Conservation (phyloP, 1,140 invertebrate genomes). For the Pogonomyrmex barbatus region DNA sequence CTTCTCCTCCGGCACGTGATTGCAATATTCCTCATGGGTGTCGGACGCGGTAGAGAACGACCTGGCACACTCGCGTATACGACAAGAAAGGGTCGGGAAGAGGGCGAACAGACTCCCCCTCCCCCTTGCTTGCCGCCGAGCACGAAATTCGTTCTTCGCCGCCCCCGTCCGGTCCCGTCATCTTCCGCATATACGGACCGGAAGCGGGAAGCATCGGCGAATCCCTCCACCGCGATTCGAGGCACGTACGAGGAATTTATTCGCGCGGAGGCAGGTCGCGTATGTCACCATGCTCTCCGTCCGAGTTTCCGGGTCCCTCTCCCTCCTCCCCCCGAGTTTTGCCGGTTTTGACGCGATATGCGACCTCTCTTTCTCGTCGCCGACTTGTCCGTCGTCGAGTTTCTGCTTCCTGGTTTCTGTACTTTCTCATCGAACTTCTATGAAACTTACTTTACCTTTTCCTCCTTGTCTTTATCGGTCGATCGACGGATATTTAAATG, state of each 20-base stretch:
- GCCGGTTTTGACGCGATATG: conserved; percentile 45
- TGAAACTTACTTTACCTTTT: conserved; percentile 23
- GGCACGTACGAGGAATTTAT: conserved; percentile 79
- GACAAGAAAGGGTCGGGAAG: conserved; percentile 56
- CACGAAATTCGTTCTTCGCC: conserved; percentile 65
- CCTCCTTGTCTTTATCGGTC: not conserved
- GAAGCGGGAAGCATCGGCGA: conserved; percentile 56
- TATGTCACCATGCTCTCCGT: conserved; percentile 73
- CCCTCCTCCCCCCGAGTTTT: conserved; percentile 48
- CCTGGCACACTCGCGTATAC: conserved; percentile 24
- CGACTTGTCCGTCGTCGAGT: conserved; percentile 48
- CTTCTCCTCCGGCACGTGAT: conserved; percentile 50
- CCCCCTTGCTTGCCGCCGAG: conserved; percentile 33
- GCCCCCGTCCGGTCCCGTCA: conserved; percentile 30
- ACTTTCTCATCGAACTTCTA: conserved; percentile 44
- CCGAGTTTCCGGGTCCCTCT: conserved; percentile 60
- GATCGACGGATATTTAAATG: conserved; percentile 49
- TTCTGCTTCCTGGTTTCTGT: conserved; percentile 54
- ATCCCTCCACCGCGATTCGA: conserved; percentile 68
- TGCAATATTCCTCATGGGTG: conserved; percentile 71
- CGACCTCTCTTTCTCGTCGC: conserved; percentile 9
- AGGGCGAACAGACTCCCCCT: conserved; percentile 18
- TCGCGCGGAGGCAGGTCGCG: conserved; percentile 74
- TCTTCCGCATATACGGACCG: conserved; percentile 57
- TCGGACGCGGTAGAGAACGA: conserved; percentile 61